These are phyloP conservation scores for Brienomyrus brachyistius DNA, from an alignment of 2,113 vertebrate genomes.

Conservation along the genomic window DNA sequence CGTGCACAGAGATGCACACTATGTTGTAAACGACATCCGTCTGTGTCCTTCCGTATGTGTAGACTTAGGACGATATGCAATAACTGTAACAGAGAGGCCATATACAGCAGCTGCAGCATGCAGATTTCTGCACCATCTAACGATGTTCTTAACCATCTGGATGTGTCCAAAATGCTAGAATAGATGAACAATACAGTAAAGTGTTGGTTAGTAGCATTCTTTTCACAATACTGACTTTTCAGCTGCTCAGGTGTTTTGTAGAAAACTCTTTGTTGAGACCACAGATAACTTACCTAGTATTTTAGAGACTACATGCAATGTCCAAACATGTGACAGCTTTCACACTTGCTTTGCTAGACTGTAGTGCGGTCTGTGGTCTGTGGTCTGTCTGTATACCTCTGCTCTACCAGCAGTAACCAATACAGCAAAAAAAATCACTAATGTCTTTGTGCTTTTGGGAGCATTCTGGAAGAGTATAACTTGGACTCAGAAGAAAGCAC, in stretches of 20 bases:
- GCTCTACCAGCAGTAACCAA: background rate
- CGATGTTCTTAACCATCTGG: background rate
- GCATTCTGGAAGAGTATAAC: background rate
- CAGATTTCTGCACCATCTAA: background rate
- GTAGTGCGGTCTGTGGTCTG: background rate
- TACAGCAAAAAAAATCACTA: background rate
- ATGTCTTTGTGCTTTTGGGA: background rate
- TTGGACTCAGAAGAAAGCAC: background rate
- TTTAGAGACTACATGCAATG: background rate
- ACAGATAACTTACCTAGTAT: background rate
- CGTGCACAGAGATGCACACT: background rate
- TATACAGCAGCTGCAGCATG: background rate
- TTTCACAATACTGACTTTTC: background rate
- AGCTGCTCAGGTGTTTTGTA: background rate
- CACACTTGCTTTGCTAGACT: background rate
- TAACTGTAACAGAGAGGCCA: background rate
- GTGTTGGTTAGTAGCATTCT: background rate
- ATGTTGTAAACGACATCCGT: background rate
- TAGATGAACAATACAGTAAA: background rate
- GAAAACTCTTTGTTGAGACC: background rate
- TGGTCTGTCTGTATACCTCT: background rate
- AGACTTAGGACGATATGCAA: constrained; percentile 2
- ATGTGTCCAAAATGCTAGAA: background rate
- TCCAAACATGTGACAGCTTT: background rate
- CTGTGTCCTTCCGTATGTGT: background rate